Evolutionary conservation across 64 coral and sea anemone genomes (phyloP).

Genomic region (Actinia equina): DNA sequence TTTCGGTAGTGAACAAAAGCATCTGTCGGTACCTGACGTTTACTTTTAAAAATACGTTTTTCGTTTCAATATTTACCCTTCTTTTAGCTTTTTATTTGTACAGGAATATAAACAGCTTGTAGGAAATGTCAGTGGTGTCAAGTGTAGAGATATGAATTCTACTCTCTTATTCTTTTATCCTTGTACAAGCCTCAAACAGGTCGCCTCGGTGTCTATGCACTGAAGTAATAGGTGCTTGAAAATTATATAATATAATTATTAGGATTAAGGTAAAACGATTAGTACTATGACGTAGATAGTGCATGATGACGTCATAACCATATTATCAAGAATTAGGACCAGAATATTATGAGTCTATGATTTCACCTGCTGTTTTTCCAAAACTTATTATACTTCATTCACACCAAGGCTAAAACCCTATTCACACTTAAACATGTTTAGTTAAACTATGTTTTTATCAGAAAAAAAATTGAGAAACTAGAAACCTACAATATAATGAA

Average conservation of each 20-base stretch:
- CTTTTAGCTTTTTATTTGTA: background rate
- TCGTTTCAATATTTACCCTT: background rate
- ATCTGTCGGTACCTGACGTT: background rate
- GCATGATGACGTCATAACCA: background rate
- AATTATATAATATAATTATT: background rate
- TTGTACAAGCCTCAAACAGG: background rate
- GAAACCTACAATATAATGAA: no score
- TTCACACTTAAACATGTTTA: no score
- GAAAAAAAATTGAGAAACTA: no score
- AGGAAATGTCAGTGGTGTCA: background rate
- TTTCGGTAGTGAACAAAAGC: background rate
- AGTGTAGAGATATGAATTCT: background rate
- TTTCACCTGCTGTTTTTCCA: background rate
- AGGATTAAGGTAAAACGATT: background rate
- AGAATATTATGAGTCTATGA: background rate
- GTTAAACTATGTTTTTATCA: no score
- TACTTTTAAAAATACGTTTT: background rate
- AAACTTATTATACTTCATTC: no score
- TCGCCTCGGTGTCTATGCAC: background rate
- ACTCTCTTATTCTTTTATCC: background rate
- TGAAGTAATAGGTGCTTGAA: background rate
- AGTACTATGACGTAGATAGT: background rate
- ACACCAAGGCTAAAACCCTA: no score
- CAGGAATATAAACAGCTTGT: background rate
- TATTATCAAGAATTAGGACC: background rate